Base-by-base conservation (phyloP, 1,140 invertebrate species). In the Heliconius himera region DNA sequence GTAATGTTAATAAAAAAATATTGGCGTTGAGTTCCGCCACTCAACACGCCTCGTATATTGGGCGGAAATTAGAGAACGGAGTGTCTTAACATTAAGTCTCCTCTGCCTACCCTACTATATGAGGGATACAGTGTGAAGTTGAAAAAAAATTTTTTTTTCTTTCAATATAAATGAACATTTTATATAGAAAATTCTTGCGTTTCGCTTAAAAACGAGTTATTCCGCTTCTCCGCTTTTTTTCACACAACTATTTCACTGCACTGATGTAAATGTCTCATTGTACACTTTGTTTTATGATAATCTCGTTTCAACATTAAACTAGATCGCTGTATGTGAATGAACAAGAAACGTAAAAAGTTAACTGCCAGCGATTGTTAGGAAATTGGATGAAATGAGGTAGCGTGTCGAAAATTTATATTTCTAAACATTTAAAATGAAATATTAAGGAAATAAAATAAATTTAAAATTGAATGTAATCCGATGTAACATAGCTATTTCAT, bases 251-350 rank as follows among this genome's bases (percentile, higher is more conserved):
- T 78, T 74, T 74, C 77, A 71, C 51, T 49, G 38, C 20, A 66
- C 78, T 79, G 46, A 72, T 74, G 78, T 76, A 80, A 80, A 80
- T 76, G 41, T 51, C 46, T 80, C 73, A 80, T 80, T 76, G 78
- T 73, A n/a, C 70, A 76, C 78, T 80, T 79, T 80, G 74, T 80
- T 73, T 72, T 49, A 51, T 66, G 66, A 75, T 76, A 76, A 80
- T 80, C 74, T 76, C 26, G 60, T 80, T 78, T 74, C 77, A 54
- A 80, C 49, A 60, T 60, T 60, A 46, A 76, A 38, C 46, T 80
- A 76, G 71, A 51, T 33, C 74, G 51, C 36, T 56, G 60, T 80
- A 49, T 80, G 74, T 76, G 78, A 80, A 80, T 76, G 56, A 76
- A 29, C 49, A 70, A 76, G 74, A 22, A 56, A 54, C 29, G 26